These are phyloP conservation scores for Acestrorhynchus altus DNA, from an alignment of 2,797 vertebrate genomes.

Conservation along the genomic window DNA sequence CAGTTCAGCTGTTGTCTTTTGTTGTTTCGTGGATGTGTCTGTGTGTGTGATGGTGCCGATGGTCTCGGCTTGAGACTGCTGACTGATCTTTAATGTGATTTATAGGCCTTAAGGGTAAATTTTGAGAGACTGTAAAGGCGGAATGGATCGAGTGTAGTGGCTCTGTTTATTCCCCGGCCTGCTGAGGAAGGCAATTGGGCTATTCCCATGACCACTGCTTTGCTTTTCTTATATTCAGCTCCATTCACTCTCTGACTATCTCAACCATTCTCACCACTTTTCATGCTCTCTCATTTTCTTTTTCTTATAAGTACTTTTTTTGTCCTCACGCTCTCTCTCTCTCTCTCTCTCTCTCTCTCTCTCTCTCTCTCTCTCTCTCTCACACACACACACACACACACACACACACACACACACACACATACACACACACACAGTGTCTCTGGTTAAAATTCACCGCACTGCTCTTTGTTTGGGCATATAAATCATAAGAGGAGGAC, in stretches of 20 bases:
- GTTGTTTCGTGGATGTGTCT: constrained; percentile 29
- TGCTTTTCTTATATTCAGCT: constrained; percentile 15
- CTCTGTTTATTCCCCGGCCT: background rate
- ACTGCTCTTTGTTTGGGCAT: constrained; percentile 62
- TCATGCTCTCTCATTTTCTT: constrained; percentile 28
- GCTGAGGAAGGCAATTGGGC: constrained; percentile 20
- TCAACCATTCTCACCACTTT: background rate
- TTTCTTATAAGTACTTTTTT: too few species aligned
- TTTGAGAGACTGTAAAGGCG: constrained; percentile 36
- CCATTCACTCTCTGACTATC: background rate
- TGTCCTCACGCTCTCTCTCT: constrained; percentile 4
- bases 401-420: constrained; percentile 1
- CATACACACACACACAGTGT: constrained; percentile 13
- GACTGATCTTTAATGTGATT: constrained; percentile 42
- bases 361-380: constrained; percentile 31
- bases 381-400: too few species aligned
- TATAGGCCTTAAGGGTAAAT: constrained; percentile 18
- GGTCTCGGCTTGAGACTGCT: constrained; percentile 23
- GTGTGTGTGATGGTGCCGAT: constrained; percentile 36
- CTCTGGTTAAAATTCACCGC: constrained; percentile 57
- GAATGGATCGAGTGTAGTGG: constrained; percentile 7
- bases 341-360: constrained; percentile 12
- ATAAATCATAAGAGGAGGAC: constrained; percentile 62
- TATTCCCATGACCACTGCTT: background rate
- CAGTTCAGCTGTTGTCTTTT: constrained; percentile 40